These are phyloP conservation scores for Cistogaster globosa DNA, from an alignment of 2,888 invertebrate species.

Conservation along the genomic window DNA sequence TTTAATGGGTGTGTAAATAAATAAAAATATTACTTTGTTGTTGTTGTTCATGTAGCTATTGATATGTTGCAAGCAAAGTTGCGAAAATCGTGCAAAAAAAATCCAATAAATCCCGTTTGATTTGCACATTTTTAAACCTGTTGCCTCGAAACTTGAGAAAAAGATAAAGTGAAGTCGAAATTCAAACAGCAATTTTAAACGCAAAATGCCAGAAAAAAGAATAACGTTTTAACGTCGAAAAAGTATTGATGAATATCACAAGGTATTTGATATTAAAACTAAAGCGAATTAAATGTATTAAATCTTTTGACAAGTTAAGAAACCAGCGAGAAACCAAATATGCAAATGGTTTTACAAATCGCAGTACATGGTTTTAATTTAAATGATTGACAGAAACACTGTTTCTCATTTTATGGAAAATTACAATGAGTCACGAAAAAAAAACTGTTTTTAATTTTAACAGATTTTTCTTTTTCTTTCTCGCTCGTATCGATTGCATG, in stretches of 20 bases:
- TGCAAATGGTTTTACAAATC: neutral
- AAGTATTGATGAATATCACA: slow-evolving; percentile 59
- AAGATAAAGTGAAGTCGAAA: slow-evolving; percentile 34
- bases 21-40: slow-evolving; percentile 17
- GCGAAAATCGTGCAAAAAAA: slow-evolving; percentile 55
- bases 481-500: slow-evolving; percentile 29
- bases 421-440: neutral
- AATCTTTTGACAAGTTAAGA: slow-evolving; percentile 1
- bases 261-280: slow-evolving; percentile 34
- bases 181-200: slow-evolving; percentile 48
- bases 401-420: neutral
- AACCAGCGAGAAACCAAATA: neutral
- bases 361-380: neutral
- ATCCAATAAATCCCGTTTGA: slow-evolving; percentile 63
- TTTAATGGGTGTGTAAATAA: slow-evolving; percentile 59
- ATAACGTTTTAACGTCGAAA: slow-evolving; percentile 44
- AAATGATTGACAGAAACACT: neutral
- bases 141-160: slow-evolving; percentile 48
- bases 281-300: slow-evolving; percentile 39
- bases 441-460: neutral
- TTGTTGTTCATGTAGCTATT: slow-evolving; percentile 19
- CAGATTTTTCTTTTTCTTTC: neutral
- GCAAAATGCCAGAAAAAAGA: slow-evolving; percentile 22
- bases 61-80: slow-evolving; percentile 53
- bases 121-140: slow-evolving; percentile 58